Percentiles rank a stretch among this genome's conserved stretches.
These are phyloP conservation scores for Priocnemis perturbator DNA, from an alignment of 2,888 invertebrate genomes.

Conservation along the genomic window DNA sequence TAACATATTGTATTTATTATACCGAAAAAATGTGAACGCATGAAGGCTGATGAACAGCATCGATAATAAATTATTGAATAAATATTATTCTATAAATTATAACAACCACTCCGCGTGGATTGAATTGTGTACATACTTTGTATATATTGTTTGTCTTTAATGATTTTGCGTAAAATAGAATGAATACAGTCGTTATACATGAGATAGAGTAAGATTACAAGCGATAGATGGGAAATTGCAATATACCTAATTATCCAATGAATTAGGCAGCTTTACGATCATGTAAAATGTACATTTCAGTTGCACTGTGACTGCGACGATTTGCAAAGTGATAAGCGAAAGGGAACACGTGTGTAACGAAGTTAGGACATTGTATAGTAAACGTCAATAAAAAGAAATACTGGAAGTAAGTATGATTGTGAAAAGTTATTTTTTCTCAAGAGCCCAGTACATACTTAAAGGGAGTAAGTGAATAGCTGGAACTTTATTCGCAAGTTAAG, in stretches of 20 bases:
- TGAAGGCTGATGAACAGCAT: constrained; percentile 38
- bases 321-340: constrained; percentile 46
- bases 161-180: constrained; percentile 44
- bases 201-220: constrained; percentile 54
- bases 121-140: constrained; percentile 25
- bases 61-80: constrained; percentile 70
- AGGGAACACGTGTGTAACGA: background rate
- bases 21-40: constrained; percentile 20
- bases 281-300: constrained; percentile 60
- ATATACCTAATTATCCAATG: constrained; percentile 73
- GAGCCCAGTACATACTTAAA: too few species aligned
- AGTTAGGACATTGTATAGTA: background rate
- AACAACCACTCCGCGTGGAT: constrained; percentile 28
- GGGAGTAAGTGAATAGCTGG: too few species aligned
- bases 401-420: background rate
- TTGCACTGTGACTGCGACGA: constrained; percentile 35
- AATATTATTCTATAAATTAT: constrained; percentile 64
- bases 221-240: constrained; percentile 72
- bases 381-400: background rate
- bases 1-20: constrained; percentile 74
- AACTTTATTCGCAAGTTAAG: too few species aligned
- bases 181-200: constrained; percentile 54
- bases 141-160: constrained; percentile 26
- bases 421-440: too few species aligned
- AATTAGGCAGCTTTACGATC: constrained; percentile 71